phyloP scores from a whole-genome alignment of 2,888 invertebrate species.

The Amphimallon solstitiale region DNA sequence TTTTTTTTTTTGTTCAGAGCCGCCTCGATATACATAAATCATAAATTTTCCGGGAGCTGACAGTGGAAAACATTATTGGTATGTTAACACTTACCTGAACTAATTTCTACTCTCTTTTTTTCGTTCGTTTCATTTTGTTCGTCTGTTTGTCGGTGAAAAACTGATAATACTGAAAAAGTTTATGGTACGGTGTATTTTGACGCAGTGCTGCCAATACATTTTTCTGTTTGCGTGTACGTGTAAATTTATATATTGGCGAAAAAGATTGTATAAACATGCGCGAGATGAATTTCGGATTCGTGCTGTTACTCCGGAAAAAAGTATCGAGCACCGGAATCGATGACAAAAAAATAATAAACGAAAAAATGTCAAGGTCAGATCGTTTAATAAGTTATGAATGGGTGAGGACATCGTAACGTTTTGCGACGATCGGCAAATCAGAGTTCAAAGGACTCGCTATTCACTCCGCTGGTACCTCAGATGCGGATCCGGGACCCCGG shows the following conservation, averaged over 20 bases:
- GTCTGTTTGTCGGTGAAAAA: slow-evolving; percentile 40
- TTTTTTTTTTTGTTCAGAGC: slow-evolving; percentile 43
- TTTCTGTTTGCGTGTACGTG: slow-evolving; percentile 18
- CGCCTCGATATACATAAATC: slow-evolving; percentile 53
- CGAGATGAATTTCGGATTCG: neutral
- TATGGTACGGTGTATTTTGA: slow-evolving; percentile 43
- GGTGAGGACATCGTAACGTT: slow-evolving; percentile 41
- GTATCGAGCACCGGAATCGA: slow-evolving; percentile 32
- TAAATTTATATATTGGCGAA: slow-evolving; percentile 18
- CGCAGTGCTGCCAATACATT: slow-evolving; percentile 34
- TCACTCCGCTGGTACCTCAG: neutral
- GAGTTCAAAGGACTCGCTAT: slow-evolving; percentile 26
- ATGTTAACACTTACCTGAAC: slow-evolving; percentile 58
- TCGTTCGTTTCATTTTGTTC: slow-evolving; percentile 30
- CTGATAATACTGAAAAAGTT: slow-evolving; percentile 47
- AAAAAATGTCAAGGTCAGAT: slow-evolving; percentile 63
- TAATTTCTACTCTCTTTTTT: slow-evolving; percentile 47
- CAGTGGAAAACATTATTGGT: slow-evolving; percentile 59
- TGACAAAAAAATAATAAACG: slow-evolving; percentile 42
- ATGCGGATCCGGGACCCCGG: slow-evolving; percentile 2
- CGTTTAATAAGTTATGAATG: slow-evolving; percentile 63
- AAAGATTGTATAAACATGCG: slow-evolving; percentile 34
- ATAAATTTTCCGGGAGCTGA: slow-evolving; percentile 57
- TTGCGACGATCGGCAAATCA: slow-evolving; percentile 26
- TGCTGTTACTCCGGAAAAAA: slow-evolving; percentile 34